Base-by-base conservation (phyloP, 2,797 vertebrate species). In the Phataginus tricuspis region DNA sequence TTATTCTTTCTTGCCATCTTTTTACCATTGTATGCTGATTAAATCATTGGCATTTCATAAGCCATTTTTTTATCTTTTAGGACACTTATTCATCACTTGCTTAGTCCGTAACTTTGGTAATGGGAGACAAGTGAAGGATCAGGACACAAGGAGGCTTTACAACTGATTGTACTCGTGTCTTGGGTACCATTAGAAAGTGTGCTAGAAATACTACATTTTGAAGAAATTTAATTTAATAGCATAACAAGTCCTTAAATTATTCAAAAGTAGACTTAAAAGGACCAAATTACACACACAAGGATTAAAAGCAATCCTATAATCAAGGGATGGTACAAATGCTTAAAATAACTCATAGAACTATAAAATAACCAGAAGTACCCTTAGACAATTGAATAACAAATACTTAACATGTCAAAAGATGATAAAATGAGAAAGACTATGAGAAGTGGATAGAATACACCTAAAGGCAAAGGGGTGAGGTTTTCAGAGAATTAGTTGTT, bases 201-300 rank as follows among this genome's bases (percentile, higher is more conserved):
- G 18, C 71, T 61, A 55, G 34, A 95, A 91, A 92, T 34, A 80
- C 15, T 83, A 90, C 64, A 66, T 88, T 88, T 64, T 93, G 18
- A 92, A 95, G 45, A 86, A 85, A 95, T 95, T 94, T 77, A 75
- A 82, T 51, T 45, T 61, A 95, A 93, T 31, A 90, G 27, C 12
- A 25, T 63, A 86, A 72, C 37, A 84, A 78, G 5, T 75, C 45
- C 18, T 93, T 87, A 93, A 93, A 90, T 87, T 87, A 94, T 85
- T 92, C 63, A 93, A 95, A 95, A 95, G 71, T 91, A 96, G 39
- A 93, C 90, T 97, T 7, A 91, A 93, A 95, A 55, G 34, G 74
- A 91, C 77, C 13, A 53, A 78, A 95, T 90, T 88, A 72, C n/a
- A 61, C n/a, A 78, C 27, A 64, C 27, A n/a, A 83, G 45, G 34